phyloP scores from a whole-genome alignment of 2,797 vertebrate species.

The Sebastiscus albofasciatus region DNA sequence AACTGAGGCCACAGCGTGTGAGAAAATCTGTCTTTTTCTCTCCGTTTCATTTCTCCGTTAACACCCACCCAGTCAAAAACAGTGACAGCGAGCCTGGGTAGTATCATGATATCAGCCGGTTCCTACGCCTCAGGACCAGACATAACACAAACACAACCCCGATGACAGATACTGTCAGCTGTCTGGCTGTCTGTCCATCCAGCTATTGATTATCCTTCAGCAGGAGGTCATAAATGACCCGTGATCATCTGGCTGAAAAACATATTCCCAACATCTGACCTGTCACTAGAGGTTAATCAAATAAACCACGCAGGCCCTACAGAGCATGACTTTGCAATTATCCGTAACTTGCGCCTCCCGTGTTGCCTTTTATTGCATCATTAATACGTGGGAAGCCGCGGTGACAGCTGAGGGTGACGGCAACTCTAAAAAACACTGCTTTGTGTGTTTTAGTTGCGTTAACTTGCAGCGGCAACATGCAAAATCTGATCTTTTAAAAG shows the following conservation, averaged over 20 bases:
- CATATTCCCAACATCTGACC: constrained; percentile 64
- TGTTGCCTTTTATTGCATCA: constrained; percentile 58
- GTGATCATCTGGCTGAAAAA: constrained; percentile 52
- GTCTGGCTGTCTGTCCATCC: constrained; percentile 39
- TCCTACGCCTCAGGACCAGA: constrained; percentile 48
- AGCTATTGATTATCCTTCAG: constrained; percentile 60
- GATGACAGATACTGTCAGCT: constrained; percentile 52
- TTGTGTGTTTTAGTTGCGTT: background rate
- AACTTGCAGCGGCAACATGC: background rate
- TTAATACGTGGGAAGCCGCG: constrained; percentile 39
- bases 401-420: constrained; percentile 20
- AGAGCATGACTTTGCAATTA: constrained; percentile 64
- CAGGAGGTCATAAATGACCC: constrained; percentile 59
- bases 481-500: background rate
- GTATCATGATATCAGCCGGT: constrained; percentile 23
- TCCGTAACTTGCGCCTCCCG: constrained; percentile 52
- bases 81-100: background rate
- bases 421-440: background rate
- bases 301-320: constrained; percentile 48
- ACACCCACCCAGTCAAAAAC: constrained; percentile 27
- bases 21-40: background rate
- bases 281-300: constrained; percentile 65
- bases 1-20: background rate
- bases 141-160: constrained; percentile 64
- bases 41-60: constrained; percentile 2